Conservation (phyloP, 2,797 vertebrate genomes). For the Microctenopoma stevenorrisi region DNA sequence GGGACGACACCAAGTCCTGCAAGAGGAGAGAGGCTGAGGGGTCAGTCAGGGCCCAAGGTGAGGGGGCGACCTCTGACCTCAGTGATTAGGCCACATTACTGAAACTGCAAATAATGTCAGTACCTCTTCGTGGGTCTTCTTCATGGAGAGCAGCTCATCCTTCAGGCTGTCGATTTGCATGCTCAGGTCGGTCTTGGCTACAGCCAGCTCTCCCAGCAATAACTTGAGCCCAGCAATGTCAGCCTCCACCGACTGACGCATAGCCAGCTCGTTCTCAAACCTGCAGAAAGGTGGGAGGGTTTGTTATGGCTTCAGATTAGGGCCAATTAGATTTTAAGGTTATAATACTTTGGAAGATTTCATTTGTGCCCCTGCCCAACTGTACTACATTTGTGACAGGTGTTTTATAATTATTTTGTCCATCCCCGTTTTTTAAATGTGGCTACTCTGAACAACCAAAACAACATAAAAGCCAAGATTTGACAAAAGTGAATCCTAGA, state of each 20-base stretch:
- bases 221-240: constrained; percentile 78
- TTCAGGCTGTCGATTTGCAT: constrained; percentile 74
- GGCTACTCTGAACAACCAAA: too few species aligned
- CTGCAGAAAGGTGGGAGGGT: constrained; percentile 41
- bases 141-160: constrained; percentile 73
- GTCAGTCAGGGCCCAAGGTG: background rate
- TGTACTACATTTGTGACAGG: too few species aligned
- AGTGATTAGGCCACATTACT: background rate
- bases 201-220: constrained; percentile 65
- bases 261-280: constrained; percentile 76
- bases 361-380: too few species aligned
- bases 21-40: background rate
- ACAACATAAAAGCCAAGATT: too few species aligned
- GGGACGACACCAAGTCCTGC: constrained; percentile 81
- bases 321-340: too few species aligned
- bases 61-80: background rate
- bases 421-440: too few species aligned
- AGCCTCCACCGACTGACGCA: constrained; percentile 76
- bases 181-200: constrained; percentile 69
- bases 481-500: too few species aligned
- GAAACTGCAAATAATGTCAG: too few species aligned
- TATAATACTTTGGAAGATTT: too few species aligned
- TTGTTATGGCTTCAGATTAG: background rate
- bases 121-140: constrained; percentile 81
- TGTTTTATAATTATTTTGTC: too few species aligned